Evolutionary conservation across 2,797 vertebrate genomes (phyloP).

Genomic region (Pipistrellus pipistrellus): DNA sequence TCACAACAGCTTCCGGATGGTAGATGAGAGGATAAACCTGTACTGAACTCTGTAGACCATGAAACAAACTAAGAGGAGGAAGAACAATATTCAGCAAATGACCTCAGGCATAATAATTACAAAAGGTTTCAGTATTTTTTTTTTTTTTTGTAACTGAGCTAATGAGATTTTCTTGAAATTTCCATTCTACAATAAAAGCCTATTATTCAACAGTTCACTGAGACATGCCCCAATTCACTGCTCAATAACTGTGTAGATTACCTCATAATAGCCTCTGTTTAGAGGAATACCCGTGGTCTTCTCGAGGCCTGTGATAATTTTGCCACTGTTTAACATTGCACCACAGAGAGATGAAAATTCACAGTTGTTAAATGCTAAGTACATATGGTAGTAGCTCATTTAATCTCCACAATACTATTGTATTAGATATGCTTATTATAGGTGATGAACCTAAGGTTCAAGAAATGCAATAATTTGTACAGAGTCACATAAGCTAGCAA

Average conservation of each 20-base stretch:
- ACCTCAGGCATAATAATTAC: not conserved
- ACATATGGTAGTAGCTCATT: not conserved
- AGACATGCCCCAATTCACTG: not conserved
- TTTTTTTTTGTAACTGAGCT: not conserved
- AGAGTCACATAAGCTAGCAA: not conserved
- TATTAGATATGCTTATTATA: not conserved
- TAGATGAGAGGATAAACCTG: not conserved
- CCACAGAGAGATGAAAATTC: not conserved
- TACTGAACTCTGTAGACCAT: not conserved
- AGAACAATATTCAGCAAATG: not conserved
- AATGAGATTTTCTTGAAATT: constrained; percentile 32
- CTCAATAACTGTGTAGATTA: not conserved
- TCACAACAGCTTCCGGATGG: not conserved
- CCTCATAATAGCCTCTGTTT: not conserved
- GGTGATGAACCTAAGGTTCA: not conserved
- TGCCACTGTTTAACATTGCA: not conserved
- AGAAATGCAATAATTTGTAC: constrained; percentile 2
- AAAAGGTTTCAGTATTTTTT: not conserved
- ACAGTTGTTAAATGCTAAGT: constrained; percentile 1
- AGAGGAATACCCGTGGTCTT: not conserved
- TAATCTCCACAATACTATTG: not conserved
- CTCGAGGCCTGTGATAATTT: not conserved
- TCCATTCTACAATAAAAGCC: not conserved
- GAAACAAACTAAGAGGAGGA: not conserved
- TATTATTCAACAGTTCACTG: not conserved